These are phyloP conservation scores for Paelopatides confundens DNA, from an alignment of 53 echinoderm and acorn worm species.

Conservation along the genomic window DNA sequence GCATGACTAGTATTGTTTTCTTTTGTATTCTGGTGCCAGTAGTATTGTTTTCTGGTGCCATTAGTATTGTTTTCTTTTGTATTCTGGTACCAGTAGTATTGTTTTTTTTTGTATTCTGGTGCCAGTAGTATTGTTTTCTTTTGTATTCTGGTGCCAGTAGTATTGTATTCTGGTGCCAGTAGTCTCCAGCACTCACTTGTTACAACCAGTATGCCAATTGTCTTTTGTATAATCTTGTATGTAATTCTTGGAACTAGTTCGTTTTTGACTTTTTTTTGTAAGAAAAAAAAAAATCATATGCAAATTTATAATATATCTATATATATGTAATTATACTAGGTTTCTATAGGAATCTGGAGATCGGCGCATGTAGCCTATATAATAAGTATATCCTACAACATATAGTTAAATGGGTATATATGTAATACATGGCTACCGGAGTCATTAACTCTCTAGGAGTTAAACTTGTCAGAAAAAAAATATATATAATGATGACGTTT, in stretches of 20 bases:
- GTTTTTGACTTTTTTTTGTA: not conserved
- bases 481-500: conserved; percentile 29
- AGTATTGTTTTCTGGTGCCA: not conserved
- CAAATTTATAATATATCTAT: not conserved
- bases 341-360: not conserved
- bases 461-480: not conserved
- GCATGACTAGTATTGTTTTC: not conserved
- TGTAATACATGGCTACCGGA: not conserved
- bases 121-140: too few species aligned
- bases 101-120: not conserved
- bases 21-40: not conserved
- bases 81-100: not conserved
- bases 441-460: not conserved
- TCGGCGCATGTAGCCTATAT: not conserved
- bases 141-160: conserved; percentile 11
- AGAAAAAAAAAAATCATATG: not conserved
- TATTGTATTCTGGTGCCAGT: not conserved
- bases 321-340: not conserved
- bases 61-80: not conserved
- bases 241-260: not conserved
- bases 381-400: not conserved
- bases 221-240: conserved; percentile 19
- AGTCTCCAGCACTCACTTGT: not conserved
- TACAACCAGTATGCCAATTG: conserved; percentile 1
- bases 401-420: not conserved